A percentile compares a stretch with the other conserved stretches of the same genome.
Conservation (phyloP, 1,140 invertebrate species). For the Magallana gigas region DNA sequence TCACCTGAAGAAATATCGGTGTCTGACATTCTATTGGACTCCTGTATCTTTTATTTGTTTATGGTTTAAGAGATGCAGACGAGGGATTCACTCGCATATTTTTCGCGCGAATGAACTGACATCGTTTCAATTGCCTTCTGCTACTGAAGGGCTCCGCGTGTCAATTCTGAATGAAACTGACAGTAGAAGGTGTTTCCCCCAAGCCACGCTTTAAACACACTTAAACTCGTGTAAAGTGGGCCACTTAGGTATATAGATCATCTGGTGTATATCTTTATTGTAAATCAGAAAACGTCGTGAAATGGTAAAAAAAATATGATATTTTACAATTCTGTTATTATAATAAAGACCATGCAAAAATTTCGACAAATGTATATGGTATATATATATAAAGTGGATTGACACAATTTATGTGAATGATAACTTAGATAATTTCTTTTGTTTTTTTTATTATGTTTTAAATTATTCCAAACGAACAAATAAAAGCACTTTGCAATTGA, state of each 20-base stretch:
- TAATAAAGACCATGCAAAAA: too few species aligned
- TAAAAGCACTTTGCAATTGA: too few species aligned
- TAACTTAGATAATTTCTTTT: too few species aligned
- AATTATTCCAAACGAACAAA: too few species aligned
- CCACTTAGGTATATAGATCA: neutral
- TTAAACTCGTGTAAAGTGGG: neutral
- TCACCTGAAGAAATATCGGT: neutral
- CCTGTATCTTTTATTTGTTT: neutral
- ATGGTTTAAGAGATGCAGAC: neutral
- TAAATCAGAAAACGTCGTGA: too few species aligned
- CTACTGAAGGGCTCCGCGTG: neutral
- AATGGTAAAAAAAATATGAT: too few species aligned
- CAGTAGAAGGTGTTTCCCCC: slow-evolving; percentile 12
- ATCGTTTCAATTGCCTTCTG: slow-evolving; percentile 15
- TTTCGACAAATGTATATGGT: too few species aligned
- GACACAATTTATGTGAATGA: too few species aligned
- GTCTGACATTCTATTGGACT: slow-evolving; percentile 1
- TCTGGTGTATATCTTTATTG: neutral
- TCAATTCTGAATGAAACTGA: slow-evolving; percentile 23
- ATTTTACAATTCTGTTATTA: too few species aligned
- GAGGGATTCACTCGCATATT: neutral
- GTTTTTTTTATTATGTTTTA: too few species aligned
- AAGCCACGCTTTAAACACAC: neutral
- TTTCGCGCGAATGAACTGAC: slow-evolving; percentile 11
- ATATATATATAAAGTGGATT: too few species aligned